Percentiles rank a stretch among this genome's conserved stretches.
Evolutionary conservation across 2,888 invertebrate genomes (phyloP).

Genomic region (Apamea anceps): DNA sequence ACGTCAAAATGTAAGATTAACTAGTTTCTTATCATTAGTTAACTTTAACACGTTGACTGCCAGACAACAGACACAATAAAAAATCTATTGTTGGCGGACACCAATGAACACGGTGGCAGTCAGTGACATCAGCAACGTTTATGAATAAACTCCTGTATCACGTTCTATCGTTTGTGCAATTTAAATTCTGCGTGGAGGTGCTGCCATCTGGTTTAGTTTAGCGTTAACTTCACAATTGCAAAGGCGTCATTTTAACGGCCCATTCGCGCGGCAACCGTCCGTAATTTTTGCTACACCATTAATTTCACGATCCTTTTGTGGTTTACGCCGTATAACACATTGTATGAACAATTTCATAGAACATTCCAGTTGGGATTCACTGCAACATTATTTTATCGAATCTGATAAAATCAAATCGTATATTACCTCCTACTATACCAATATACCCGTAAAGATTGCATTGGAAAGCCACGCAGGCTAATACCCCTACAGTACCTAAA

Average conservation of each 20-base stretch:
- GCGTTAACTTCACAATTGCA: not conserved
- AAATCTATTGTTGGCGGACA: no score
- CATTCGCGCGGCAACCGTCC: constrained; percentile 22
- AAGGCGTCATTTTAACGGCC: constrained; percentile 33
- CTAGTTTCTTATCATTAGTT: no score
- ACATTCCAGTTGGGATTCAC: not conserved
- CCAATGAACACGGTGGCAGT: no score
- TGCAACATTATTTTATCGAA: constrained; percentile 11
- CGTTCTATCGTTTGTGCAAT: not conserved
- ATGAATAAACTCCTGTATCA: not conserved
- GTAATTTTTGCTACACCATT: constrained; percentile 39
- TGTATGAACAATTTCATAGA: constrained; percentile 22
- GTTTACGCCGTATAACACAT: constrained; percentile 15
- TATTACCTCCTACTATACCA: not conserved
- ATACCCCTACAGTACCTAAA: no score
- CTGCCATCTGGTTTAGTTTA: constrained; percentile 23
- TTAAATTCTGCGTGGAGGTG: not conserved
- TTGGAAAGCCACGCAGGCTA: no score
- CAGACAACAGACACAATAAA: no score
- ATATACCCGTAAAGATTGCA: not conserved
- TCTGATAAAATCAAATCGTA: not conserved
- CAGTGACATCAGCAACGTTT: no score
- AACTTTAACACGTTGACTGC: no score
- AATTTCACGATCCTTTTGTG: constrained; percentile 31
- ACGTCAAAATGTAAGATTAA: no score